Percentiles rank a stretch among this genome's conserved stretches.
Evolutionary conservation across 2,888 invertebrate genomes (phyloP).

Genomic region (Andrena minutula): DNA sequence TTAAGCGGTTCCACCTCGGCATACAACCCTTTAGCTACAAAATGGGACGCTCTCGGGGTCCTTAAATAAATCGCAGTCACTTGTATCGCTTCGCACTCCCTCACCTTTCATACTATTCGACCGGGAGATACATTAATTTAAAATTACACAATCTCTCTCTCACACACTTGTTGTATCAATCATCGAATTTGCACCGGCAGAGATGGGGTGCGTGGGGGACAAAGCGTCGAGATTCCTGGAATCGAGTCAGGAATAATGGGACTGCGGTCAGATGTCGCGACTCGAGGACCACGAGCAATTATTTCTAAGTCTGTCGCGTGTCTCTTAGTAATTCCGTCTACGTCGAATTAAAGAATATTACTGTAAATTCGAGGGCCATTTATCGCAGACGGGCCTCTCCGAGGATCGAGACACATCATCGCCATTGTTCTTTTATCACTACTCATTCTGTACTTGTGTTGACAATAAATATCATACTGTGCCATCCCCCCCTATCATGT

Average conservation of each 20-base stretch:
- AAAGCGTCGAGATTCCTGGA: not conserved
- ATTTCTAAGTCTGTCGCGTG: not conserved
- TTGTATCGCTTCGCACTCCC: not conserved
- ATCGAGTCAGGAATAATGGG: not conserved
- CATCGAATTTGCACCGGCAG: not conserved
- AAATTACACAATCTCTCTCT: not conserved
- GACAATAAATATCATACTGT: conserved; percentile 70
- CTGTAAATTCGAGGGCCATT: not conserved
- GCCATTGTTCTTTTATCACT: conserved; percentile 18
- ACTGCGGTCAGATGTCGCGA: not conserved
- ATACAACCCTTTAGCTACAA: not conserved
- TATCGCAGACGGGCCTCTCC: not conserved
- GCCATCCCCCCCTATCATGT: conserved; percentile 50
- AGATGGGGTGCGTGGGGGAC: not conserved
- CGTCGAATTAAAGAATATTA: not conserved
- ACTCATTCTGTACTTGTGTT: conserved; percentile 64
- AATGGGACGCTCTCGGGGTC: not conserved
- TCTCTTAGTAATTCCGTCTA: not conserved
- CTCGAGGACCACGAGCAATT: not conserved
- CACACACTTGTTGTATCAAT: not conserved
- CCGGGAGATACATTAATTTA: not conserved
- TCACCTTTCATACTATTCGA: not conserved
- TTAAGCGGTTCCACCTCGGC: not conserved
- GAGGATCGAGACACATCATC: not conserved
- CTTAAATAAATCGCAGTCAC: no score